Evolutionary conservation across 2,113 vertebrate species (phyloP).

Genomic region (Eublepharis macularius): DNA sequence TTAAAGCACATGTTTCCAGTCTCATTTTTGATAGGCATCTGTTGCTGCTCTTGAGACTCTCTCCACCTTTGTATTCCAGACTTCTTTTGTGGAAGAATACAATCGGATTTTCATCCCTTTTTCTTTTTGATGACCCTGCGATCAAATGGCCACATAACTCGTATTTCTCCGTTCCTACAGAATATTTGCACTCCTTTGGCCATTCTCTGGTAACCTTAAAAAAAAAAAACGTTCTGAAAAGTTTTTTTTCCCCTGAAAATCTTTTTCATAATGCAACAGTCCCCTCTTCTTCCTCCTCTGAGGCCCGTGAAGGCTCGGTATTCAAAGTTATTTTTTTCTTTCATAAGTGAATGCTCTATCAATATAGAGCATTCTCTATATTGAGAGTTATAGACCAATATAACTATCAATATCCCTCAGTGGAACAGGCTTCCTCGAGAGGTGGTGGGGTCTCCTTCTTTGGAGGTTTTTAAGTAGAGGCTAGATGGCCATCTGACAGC

Average conservation of each 20-base stretch:
- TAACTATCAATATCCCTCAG: too few species aligned
- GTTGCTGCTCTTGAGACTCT: not conserved
- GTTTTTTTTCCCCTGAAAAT: slow-evolving; percentile 17
- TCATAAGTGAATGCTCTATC: too few species aligned
- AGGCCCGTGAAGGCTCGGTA: not conserved
- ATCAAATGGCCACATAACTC: slow-evolving; percentile 28
- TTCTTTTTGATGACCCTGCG: slow-evolving; percentile 28
- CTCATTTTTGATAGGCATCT: not conserved
- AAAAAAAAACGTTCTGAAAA: slow-evolving; percentile 2
- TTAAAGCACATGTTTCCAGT: not conserved
- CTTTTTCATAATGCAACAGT: not conserved
- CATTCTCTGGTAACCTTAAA: not conserved
- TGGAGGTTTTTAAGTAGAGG: too few species aligned
- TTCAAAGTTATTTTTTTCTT: too few species aligned
- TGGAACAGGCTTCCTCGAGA: too few species aligned
- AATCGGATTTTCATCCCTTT: slow-evolving; percentile 30
- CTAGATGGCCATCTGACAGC: too few species aligned
- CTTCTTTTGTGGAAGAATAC: slow-evolving; percentile 19
- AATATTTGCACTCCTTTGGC: slow-evolving; percentile 47
- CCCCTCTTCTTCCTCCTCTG: too few species aligned
- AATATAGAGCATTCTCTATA: too few species aligned
- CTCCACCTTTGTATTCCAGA: slow-evolving; percentile 10
- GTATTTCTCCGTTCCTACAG: slow-evolving; percentile 22
- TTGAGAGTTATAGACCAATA: too few species aligned
- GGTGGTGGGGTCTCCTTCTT: too few species aligned